phyloP scores from a whole-genome alignment of 2,888 invertebrate species.

The Eupithecia vulgata region DNA sequence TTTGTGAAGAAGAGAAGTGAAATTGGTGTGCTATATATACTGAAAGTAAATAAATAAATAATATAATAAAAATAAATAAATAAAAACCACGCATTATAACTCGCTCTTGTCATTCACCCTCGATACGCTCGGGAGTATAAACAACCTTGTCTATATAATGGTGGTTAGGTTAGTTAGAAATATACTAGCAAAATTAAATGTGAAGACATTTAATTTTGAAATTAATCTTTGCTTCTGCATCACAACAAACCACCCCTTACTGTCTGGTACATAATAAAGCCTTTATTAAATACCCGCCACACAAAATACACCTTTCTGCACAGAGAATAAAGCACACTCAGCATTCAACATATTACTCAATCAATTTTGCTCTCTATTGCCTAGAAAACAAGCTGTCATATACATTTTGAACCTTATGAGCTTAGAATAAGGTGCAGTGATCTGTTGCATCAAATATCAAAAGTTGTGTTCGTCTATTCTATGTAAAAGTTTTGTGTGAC shows the following conservation, averaged over 20 bases:
- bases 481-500: slow-evolving; percentile 9
- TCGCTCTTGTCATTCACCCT: too few species aligned
- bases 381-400: neutral
- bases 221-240: neutral
- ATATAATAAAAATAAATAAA: too few species aligned
- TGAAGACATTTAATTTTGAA: neutral
- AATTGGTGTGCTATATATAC: too few species aligned
- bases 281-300: neutral
- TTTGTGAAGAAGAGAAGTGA: too few species aligned
- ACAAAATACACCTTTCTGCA: neutral
- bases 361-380: slow-evolving; percentile 20
- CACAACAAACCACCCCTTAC: slow-evolving; percentile 20
- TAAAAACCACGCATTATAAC: too few species aligned
- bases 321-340: neutral
- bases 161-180: too few species aligned
- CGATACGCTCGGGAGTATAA: too few species aligned
- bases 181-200: too few species aligned
- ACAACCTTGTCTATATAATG: too few species aligned
- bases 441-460: slow-evolving; percentile 9
- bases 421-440: slow-evolving; percentile 11
- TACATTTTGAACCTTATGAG: slow-evolving; percentile 14
- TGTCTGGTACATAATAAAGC: slow-evolving; percentile 15
- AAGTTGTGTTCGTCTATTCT: slow-evolving; percentile 2
- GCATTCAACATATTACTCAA: too few species aligned
- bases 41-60: too few species aligned